Conservation (phyloP, 2,797 vertebrate species). For the Falco naumanni region DNA sequence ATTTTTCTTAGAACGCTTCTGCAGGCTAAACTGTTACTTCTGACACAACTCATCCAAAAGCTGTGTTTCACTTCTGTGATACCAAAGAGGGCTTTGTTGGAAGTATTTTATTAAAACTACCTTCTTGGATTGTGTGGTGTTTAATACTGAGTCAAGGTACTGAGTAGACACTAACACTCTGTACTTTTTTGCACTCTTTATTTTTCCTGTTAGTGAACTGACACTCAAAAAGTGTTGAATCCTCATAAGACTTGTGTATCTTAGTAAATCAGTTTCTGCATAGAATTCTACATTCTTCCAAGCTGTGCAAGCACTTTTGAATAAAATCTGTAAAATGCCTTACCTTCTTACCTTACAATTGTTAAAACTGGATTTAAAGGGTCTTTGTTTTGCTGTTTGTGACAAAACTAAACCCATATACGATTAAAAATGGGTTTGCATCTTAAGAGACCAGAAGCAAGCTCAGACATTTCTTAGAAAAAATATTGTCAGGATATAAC, state of each 20-base stretch:
- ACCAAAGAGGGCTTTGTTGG: not conserved
- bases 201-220: not conserved
- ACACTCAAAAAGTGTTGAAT: not conserved
- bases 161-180: not conserved
- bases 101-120: not conserved
- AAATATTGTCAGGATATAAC: not conserved
- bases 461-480: not conserved
- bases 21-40: not conserved
- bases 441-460: slow-evolving; percentile 20
- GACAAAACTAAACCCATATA: not conserved
- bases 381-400: not conserved
- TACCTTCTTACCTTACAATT: not conserved
- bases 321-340: not conserved
- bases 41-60: not conserved
- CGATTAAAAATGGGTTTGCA: not conserved
- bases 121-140: not conserved
- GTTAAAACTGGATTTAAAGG: not conserved
- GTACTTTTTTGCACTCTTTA: not conserved
- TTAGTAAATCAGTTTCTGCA: fast-evolving
- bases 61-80: not conserved
- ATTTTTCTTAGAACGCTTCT: not conserved
- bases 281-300: not conserved
- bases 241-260: fast-evolving
- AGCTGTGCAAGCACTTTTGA: not conserved
- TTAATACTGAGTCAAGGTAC: not conserved